Base-by-base conservation (phyloP, 2,888 invertebrate species). In the Gandaritis pyraliata region DNA sequence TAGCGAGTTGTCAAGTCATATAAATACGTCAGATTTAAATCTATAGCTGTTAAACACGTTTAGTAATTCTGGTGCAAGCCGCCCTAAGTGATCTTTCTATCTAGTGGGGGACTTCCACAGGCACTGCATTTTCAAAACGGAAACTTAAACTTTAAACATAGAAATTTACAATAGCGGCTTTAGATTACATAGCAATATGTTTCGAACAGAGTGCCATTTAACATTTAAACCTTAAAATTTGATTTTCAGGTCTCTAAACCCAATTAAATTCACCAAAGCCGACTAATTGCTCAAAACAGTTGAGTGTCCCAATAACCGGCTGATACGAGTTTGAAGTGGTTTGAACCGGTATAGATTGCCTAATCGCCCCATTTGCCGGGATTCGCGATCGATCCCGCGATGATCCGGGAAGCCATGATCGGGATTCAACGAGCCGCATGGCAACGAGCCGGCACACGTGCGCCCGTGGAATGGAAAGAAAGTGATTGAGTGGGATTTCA, bases 321-420 rank as follows among this genome's bases (percentile, higher is more conserved):
- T 78, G 78, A 81, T 75, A 75, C 75, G 76, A 80, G 78, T 80
- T 82, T 79, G 76, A 80, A 76, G 69, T 77, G 74, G 73, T 65
- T 79, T 75, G 75, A 79, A 78, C 77, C 71, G 73, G 81, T 81
- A 78, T 81, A 77, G 75, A 82, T 81, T 77, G 81, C 79, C 82
- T 87, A 87, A 87, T 86, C 85, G 81, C 74, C 78, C 85, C 83
- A 84, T 85, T 85, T 85, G 74, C 80, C 79, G 78, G 80, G 82
- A 81, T 81, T 75, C 75, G 69, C 78, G 72, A 43, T 72, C 65
- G 81, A 81, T 77, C 71, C 72, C 72, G 75, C 78, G 79, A 78
- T 81, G 78, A 82, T 72, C 71, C 75, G 73, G 73, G 79, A 80
- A 85, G 82, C 81, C 81, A 78, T 82, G 80, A 86, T 85, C 81